Evolutionary conservation across 1,140 invertebrate species (phyloP).

Genomic region (Thaumatotibia leucotreta): DNA sequence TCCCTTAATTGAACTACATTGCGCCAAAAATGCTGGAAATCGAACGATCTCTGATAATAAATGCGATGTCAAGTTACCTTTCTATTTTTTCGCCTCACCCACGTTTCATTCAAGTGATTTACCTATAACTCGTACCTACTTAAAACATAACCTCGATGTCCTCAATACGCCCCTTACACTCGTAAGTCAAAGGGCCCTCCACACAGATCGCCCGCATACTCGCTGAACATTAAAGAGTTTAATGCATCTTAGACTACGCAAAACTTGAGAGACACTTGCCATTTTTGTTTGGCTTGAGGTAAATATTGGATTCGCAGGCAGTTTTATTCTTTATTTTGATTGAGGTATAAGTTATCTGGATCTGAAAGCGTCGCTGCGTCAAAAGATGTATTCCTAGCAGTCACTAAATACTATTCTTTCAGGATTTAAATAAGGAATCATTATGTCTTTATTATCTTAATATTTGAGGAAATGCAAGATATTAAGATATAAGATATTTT

Average conservation of each 20-base stretch:
- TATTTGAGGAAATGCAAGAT: too few relatives aligned
- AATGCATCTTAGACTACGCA: slow-evolving; percentile 21
- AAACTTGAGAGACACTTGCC: slow-evolving; percentile 10
- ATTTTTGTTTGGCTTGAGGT: slow-evolving; percentile 18
- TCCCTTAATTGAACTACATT: too few relatives aligned
- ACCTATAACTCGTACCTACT: neutral
- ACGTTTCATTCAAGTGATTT: neutral
- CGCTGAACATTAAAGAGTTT: slow-evolving; percentile 19
- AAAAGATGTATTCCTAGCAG: too few relatives aligned
- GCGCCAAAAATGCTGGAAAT: too few relatives aligned
- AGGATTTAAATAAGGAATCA: too few relatives aligned
- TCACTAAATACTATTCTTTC: too few relatives aligned
- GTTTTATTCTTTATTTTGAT: neutral
- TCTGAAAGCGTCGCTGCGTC: too few relatives aligned
- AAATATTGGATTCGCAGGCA: neutral
- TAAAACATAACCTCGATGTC: neutral
- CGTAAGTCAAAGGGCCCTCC: neutral
- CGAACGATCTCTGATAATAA: neutral
- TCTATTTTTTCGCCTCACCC: neutral
- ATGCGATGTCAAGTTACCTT: neutral
- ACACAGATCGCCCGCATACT: slow-evolving; percentile 20
- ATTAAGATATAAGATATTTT: too few relatives aligned
- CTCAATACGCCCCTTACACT: neutral
- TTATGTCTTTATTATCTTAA: too few relatives aligned
- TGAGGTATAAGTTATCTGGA: too few relatives aligned